phyloP scores from a whole-genome alignment of 2,888 invertebrate genomes.

The Lochmaea crataegi region DNA sequence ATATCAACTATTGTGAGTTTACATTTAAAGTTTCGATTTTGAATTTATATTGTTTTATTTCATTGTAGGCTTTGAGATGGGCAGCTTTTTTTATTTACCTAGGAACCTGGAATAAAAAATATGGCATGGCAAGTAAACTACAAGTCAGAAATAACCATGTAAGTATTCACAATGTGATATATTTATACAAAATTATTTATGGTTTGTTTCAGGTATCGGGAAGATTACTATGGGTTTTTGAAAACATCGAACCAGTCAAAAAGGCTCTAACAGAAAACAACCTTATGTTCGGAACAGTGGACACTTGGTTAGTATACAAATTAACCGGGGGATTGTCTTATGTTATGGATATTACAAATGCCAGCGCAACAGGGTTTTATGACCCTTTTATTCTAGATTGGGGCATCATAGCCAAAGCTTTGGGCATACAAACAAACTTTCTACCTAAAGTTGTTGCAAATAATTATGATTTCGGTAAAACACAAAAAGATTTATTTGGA shows the following conservation, averaged over 20 bases:
- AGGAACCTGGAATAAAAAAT: conserved; percentile 81
- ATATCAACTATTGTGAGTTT: conserved; percentile 66
- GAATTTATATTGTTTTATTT: conserved; percentile 16
- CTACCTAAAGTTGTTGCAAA: conserved; percentile 87
- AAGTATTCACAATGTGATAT: conserved; percentile 45
- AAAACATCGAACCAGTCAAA: conserved; percentile 77
- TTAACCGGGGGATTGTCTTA: conserved; percentile 75
- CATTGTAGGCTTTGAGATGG: conserved; percentile 67
- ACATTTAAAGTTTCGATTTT: not conserved
- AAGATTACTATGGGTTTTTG: conserved; percentile 82
- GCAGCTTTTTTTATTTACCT: conserved; percentile 78
- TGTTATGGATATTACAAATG: conserved; percentile 90
- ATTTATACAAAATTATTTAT: conserved; percentile 9
- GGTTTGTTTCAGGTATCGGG: conserved; percentile 61
- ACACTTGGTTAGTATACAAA: conserved; percentile 93
- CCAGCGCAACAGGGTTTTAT: conserved; percentile 91
- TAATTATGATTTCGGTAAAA: conserved; percentile 78
- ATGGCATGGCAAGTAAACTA: conserved; percentile 85
- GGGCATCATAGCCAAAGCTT: conserved; percentile 79
- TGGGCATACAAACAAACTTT: conserved; percentile 79
- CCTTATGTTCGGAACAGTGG: conserved; percentile 87
- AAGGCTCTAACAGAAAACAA: conserved; percentile 72
- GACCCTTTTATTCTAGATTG: conserved; percentile 92
- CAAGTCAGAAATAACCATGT: conserved; percentile 90
- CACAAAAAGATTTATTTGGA: conserved; percentile 78